A percentile compares a stretch with the other conserved stretches of the same genome.
These are phyloP conservation scores for Pyrgus malvae DNA, from an alignment of 2,888 invertebrate species.

Conservation along the genomic window DNA sequence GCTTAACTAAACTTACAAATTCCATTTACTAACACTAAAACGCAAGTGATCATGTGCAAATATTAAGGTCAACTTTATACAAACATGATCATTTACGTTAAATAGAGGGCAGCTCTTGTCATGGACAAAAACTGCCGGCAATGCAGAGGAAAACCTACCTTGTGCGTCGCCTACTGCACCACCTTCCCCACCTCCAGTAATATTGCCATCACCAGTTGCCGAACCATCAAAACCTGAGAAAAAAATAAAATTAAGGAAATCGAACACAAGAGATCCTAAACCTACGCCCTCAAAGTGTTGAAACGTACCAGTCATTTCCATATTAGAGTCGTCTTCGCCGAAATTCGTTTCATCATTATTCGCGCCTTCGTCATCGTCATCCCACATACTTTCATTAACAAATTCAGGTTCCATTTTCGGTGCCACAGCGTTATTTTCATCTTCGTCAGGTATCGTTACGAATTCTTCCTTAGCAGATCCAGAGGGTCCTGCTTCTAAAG, in stretches of 20 bases:
- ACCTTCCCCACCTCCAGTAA: constrained; percentile 75
- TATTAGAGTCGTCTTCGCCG: constrained; percentile 85
- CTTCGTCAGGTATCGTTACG: constrained; percentile 78
- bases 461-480: constrained; percentile 80
- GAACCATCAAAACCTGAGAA: constrained; percentile 75
- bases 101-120: constrained; percentile 30
- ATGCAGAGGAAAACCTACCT: constrained; percentile 72
- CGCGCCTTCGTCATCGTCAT: constrained; percentile 83
- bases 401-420: constrained; percentile 87
- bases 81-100: constrained; percentile 39
- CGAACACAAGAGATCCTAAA: not conserved
- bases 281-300: not conserved
- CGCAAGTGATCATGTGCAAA: constrained; percentile 39
- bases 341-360: constrained; percentile 84
- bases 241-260: not conserved
- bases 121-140: constrained; percentile 33
- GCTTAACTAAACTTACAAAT: constrained; percentile 64
- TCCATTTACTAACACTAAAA: constrained; percentile 56
- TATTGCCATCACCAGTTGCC: constrained; percentile 74
- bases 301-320: constrained; percentile 81
- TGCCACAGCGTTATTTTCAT: constrained; percentile 81
- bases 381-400: constrained; percentile 83
- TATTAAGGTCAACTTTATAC: not conserved
- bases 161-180: constrained; percentile 81
- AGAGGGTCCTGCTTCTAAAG: constrained; percentile 83